Conservation (phyloP, 2,888 invertebrate genomes). For the Cryptocephalus primarius region DNA sequence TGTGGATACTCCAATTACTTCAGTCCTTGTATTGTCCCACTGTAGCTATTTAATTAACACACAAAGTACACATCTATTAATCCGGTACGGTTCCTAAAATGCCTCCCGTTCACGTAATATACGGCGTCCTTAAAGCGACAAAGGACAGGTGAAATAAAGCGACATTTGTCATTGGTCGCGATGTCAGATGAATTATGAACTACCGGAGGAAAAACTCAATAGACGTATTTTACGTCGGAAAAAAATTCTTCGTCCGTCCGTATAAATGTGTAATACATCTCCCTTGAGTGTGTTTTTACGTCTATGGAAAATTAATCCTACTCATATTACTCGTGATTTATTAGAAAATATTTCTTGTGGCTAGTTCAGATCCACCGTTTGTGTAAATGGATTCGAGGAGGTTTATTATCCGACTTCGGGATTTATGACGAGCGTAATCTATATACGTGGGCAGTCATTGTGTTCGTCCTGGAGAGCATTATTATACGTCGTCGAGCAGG, state of each 20-base stretch:
- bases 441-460: no score
- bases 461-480: no score
- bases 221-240: slow-evolving; percentile 27
- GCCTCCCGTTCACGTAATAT: no score
- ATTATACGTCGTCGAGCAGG: no score
- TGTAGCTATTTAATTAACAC: no score
- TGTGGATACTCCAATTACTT: no score
- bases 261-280: slow-evolving; percentile 22
- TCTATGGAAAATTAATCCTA: slow-evolving; percentile 6
- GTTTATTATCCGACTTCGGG: no score
- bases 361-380: slow-evolving; percentile 1
- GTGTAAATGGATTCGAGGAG: neutral
- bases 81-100: no score
- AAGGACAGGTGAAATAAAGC: slow-evolving; percentile 28
- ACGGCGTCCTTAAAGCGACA: neutral
- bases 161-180: slow-evolving; percentile 26
- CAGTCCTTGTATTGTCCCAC: no score
- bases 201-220: slow-evolving; percentile 26
- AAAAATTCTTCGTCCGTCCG: slow-evolving; percentile 23
- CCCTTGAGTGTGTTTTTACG: slow-evolving; percentile 5
- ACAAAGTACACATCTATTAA: no score
- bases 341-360: slow-evolving; percentile 3
- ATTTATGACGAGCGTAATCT: no score
- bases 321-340: slow-evolving; percentile 7
- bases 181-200: slow-evolving; percentile 29